Percentiles rank a stretch among this genome's conserved stretches.
Conservation (phyloP, 35 echinoderm and acorn worm species). For the Chiridota heheva region DNA sequence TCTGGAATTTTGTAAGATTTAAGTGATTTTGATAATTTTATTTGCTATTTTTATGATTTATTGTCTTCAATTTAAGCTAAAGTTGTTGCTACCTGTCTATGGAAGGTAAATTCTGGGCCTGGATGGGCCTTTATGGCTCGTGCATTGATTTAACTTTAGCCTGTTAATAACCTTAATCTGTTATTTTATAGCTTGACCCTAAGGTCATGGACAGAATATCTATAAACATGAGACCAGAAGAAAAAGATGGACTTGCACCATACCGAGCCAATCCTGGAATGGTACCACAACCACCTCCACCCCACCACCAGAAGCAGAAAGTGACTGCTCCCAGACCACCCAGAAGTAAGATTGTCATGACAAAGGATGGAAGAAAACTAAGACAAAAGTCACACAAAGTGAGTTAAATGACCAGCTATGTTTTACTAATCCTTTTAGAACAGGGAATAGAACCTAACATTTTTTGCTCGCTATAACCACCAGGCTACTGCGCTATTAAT, state of each 20-base stretch:
- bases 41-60: too few species aligned
- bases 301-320: background rate
- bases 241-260: conserved; percentile 66
- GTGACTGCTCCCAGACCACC: conserved; percentile 24
- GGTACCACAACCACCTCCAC: conserved; percentile 32
- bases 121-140: background rate
- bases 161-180: background rate
- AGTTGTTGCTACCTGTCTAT: background rate
- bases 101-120: background rate
- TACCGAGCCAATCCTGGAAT: conserved; percentile 72
- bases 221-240: conserved; percentile 73
- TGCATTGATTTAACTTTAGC: too few species aligned
- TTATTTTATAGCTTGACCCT: conserved; percentile 70
- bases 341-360: conserved; percentile 41
- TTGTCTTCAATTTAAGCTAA: too few species aligned
- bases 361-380: conserved; percentile 49
- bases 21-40: too few species aligned
- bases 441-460: background rate
- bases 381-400: conserved; percentile 78
- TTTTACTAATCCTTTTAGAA: background rate
- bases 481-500: too few species aligned
- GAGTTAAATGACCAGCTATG: background rate
- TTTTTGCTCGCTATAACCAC: too few species aligned
- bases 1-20: too few species aligned
- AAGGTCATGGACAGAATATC: conserved; percentile 72